Evolutionary conservation across 2,113 vertebrate genomes (phyloP).

Genomic region (Corythoichthys haematopterus): DNA sequence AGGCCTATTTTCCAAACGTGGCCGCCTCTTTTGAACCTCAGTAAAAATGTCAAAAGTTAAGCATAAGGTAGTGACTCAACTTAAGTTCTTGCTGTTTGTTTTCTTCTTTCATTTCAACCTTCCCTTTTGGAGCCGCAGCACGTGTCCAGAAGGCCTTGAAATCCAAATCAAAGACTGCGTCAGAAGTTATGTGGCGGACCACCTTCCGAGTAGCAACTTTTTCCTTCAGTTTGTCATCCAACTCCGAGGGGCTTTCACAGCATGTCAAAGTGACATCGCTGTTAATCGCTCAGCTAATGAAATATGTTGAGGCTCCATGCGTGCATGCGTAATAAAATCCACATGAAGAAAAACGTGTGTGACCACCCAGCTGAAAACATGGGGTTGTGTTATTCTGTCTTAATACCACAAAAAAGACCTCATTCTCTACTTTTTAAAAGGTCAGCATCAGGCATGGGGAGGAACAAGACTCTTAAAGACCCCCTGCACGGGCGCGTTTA

Average conservation of each 20-base stretch:
- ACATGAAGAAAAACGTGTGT: slow-evolving; percentile 12
- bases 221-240: neutral
- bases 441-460: slow-evolving; percentile 31
- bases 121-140: neutral
- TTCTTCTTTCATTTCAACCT: neutral
- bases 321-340: slow-evolving; percentile 6
- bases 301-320: neutral
- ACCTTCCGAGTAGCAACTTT: slow-evolving; percentile 5
- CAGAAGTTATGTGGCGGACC: neutral
- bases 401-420: slow-evolving; percentile 16
- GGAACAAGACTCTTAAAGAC: slow-evolving; percentile 45
- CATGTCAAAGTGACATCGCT: slow-evolving; percentile 1
- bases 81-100: slow-evolving; percentile 29
- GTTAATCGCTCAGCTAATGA: slow-evolving; percentile 1
- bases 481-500: slow-evolving; percentile 50
- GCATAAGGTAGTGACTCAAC: neutral
- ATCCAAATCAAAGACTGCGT: neutral
- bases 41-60: too few relatives aligned
- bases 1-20: too few relatives aligned
- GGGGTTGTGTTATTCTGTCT: slow-evolving; percentile 8
- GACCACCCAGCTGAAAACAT: slow-evolving; percentile 17
- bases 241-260: slow-evolving; percentile 4
- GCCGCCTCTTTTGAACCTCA: too few relatives aligned
- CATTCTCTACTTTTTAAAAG: slow-evolving; percentile 35
- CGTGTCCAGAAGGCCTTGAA: neutral